Base-by-base conservation (phyloP, 2,888 invertebrate species). In the Epistrophella euchroma region DNA sequence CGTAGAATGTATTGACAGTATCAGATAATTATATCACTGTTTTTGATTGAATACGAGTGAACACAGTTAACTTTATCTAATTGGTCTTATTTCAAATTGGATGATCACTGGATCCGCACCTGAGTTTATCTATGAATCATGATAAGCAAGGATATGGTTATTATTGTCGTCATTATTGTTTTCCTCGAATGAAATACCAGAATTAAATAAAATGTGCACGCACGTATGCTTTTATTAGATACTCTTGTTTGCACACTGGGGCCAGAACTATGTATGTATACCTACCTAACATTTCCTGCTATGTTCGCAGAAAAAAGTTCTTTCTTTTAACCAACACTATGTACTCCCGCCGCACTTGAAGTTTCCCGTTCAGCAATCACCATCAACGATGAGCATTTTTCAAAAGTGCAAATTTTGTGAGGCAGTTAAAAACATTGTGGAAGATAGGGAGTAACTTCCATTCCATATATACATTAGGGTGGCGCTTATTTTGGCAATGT, bases 311-410 rank as follows among this genome's bases (percentile, higher is more conserved):
- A 62, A 22, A 25, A 25, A 0, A 15, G n/a, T 45, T 32, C 11
- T 11, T 64, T 45, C 4, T 17, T 64, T 32, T 43, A 25, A 35
- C 37, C 13, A 58, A 25, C 3, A 60, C 25, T 10, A 45, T 11
- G 0, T 47, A 2, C 17, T 37, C 43, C 28, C 15, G 62, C 45
- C 37, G 60, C 73, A 81, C 81, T 86, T 81, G 68, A 73, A 43
- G 58, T 68, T 76, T 77, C 77, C 37, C 47, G 56, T 73, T 58
- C 37, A 43, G 71, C 81, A 86, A 85, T 85, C 81, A 77, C 73
- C 60, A 81, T 85, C 73, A 81, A 76, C 68, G 55, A 77, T 76
- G 73, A 68, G 70, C 45, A 56, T 72, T 72, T 72, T 72, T 52
- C 68, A 37, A 84, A 84, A 60, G 45, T 28, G 71, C 50, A 58